Evolutionary conservation across 2,888 invertebrate genomes (phyloP).

Genomic region (Oxytorus armatus): DNA sequence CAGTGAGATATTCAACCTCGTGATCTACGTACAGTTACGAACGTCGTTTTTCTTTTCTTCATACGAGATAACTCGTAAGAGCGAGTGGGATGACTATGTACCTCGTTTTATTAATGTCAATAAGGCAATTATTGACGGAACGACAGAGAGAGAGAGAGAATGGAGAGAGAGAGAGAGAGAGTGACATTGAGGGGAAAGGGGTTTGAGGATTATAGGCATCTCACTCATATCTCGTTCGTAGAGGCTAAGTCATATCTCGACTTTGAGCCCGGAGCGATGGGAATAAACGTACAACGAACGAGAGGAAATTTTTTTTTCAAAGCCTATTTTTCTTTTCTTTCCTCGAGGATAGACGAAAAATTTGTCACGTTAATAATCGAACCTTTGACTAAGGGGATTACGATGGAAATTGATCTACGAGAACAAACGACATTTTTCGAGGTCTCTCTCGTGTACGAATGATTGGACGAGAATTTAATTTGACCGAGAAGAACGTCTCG

Average conservation of each 20-base stretch:
- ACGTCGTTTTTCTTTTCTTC: slow-evolving; percentile 34
- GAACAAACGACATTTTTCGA: slow-evolving; percentile 50
- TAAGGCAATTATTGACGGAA: slow-evolving; percentile 80
- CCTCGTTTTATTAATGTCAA: slow-evolving; percentile 82
- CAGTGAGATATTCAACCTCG: slow-evolving; percentile 1
- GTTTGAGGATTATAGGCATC: slow-evolving; percentile 72
- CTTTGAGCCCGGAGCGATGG: slow-evolving; percentile 69
- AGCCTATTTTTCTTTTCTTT: background rate
- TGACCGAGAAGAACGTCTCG: slow-evolving; percentile 61
- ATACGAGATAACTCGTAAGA: slow-evolving; percentile 67
- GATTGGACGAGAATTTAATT: slow-evolving; percentile 59
- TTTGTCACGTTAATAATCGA: slow-evolving; percentile 38
- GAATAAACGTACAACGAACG: slow-evolving; percentile 67
- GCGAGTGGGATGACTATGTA: slow-evolving; percentile 63
- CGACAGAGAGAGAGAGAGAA: slow-evolving; percentile 71
- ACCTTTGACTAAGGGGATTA: slow-evolving; percentile 19
- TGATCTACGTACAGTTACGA: background rate
- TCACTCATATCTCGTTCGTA: slow-evolving; percentile 73
- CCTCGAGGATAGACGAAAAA: background rate
- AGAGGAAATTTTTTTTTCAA: slow-evolving; percentile 39
- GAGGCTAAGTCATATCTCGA: slow-evolving; percentile 72
- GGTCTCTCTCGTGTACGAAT: slow-evolving; percentile 30
- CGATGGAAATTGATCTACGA: slow-evolving; percentile 40
- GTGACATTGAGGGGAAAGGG: background rate
- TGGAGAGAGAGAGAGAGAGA: background rate